These are phyloP conservation scores for Morone saxatilis DNA, from an alignment of 2,113 vertebrate genomes.

Conservation along the genomic window DNA sequence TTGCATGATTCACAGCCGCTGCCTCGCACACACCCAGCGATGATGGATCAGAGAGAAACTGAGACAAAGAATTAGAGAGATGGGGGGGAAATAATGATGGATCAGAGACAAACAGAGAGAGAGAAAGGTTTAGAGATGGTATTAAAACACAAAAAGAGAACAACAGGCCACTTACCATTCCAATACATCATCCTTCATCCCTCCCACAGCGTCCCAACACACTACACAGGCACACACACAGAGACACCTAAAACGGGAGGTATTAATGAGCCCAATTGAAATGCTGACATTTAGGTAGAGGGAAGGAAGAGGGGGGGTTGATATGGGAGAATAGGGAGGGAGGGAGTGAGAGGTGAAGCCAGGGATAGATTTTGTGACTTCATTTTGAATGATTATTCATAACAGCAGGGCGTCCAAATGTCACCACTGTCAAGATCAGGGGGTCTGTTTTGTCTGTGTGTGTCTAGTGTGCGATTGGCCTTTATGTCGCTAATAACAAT, in stretches of 20 bases:
- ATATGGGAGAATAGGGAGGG: slow-evolving; percentile 5
- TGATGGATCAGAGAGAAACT: slow-evolving; percentile 51
- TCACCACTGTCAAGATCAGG: slow-evolving; percentile 65
- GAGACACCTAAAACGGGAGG: slow-evolving; percentile 50
- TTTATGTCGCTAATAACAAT: slow-evolving; percentile 58
- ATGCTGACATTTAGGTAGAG: slow-evolving; percentile 77
- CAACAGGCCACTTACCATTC: slow-evolving; percentile 16
- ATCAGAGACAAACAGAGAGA: slow-evolving; percentile 29
- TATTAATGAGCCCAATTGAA: slow-evolving; percentile 77
- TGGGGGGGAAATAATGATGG: slow-evolving; percentile 43
- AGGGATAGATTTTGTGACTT: slow-evolving; percentile 79
- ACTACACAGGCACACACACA: slow-evolving; percentile 25
- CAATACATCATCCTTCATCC: slow-evolving; percentile 16
- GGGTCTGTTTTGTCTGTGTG: slow-evolving; percentile 39
- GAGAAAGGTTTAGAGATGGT: slow-evolving; percentile 26
- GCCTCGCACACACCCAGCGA: slow-evolving; percentile 24
- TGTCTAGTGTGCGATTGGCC: slow-evolving; percentile 50
- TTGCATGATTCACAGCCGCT: slow-evolving; percentile 60
- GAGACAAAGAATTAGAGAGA: slow-evolving; percentile 26
- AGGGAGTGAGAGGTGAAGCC: slow-evolving; percentile 60
- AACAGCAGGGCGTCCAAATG: slow-evolving; percentile 75
- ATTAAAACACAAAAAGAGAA: slow-evolving; percentile 35
- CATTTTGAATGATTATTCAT: slow-evolving; percentile 79
- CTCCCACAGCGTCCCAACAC: slow-evolving; percentile 31
- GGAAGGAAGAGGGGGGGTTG: slow-evolving; percentile 4